Evolutionary conservation across 2,113 vertebrate species (phyloP).

Genomic region (Muscicapa adusta): DNA sequence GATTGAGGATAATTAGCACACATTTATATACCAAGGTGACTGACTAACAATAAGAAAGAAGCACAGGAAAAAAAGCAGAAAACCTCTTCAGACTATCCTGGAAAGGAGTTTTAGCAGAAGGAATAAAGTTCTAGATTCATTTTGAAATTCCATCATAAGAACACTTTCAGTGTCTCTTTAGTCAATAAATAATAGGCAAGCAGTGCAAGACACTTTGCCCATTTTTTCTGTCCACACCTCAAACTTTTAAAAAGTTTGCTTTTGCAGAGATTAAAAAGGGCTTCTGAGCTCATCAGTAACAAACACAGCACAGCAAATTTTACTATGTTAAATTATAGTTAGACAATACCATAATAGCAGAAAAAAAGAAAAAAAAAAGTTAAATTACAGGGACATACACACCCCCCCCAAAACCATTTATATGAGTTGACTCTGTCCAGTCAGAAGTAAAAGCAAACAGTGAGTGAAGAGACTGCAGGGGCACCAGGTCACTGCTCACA

Average conservation of each 20-base stretch:
- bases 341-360: not conserved
- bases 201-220: not conserved
- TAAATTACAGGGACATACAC: not conserved
- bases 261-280: not conserved
- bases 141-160: not conserved
- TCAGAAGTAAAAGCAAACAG: not conserved
- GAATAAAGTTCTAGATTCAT: not conserved
- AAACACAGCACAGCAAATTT: not conserved
- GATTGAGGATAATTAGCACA: not conserved
- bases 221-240: not conserved
- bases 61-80: not conserved
- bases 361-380: too few species aligned
- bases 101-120: not conserved
- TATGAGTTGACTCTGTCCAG: not conserved
- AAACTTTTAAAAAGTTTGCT: not conserved
- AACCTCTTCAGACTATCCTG: not conserved
- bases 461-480: not conserved
- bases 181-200: not conserved
- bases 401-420: not conserved
- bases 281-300: not conserved
- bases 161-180: not conserved
- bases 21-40: not conserved
- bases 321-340: not conserved
- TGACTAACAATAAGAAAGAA: not conserved
- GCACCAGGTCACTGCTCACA: accelerated